Base-by-base conservation (phyloP, 35 echinoderm and acorn worm species). In the Heliocidaris erythrogramma region DNA sequence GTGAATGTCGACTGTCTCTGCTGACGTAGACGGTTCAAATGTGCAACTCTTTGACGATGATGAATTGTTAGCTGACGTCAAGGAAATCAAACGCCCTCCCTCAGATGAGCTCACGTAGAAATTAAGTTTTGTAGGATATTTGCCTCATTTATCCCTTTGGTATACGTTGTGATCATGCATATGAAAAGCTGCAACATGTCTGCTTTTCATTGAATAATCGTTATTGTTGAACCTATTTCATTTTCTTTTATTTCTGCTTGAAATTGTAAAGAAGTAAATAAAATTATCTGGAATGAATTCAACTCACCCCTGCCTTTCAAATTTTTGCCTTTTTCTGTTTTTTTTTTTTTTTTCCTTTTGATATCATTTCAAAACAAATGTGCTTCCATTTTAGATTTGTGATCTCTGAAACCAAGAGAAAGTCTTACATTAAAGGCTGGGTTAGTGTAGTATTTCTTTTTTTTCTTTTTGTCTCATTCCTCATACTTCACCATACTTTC, bases 331-430 rank as follows among this genome's bases (percentile, higher is more conserved):
- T 48, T 89, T 89, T 89, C 47, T n/a, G 12, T 89, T 89, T 48
- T 89, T 31, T 21, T 47, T 7, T n/a, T 32, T 89, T 89, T 35
- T 31, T 21, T 47, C 2, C 18, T 9, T 89, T 89, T 89, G 17
- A 5, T 89, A 47, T 48, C 6, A 89, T 78, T 78, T 78, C 31
- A 89, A 32, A 89, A 32, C 31, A n/a, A 89, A 89, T 48, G 87
- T 89, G 87, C 87, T 89, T 89, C 87, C 87, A 89, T 89, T 89
- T 89, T 89, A 89, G 87, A 89, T 48, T 89, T 89, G 30, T 89
- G 21, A 89, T 89, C 87, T 89, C 32, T 89, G 87, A 47, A 9
- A 21, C 85, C 17, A 78, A 78, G 65, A 78, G 65, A 5, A n/a
- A 78, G 65, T n/a, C 65, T 8, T 29, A n/a, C 65, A 78, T 78